Evolutionary conservation across 2,113 vertebrate species (phyloP).

Genomic region (Tragelaphus imberbis): DNA sequence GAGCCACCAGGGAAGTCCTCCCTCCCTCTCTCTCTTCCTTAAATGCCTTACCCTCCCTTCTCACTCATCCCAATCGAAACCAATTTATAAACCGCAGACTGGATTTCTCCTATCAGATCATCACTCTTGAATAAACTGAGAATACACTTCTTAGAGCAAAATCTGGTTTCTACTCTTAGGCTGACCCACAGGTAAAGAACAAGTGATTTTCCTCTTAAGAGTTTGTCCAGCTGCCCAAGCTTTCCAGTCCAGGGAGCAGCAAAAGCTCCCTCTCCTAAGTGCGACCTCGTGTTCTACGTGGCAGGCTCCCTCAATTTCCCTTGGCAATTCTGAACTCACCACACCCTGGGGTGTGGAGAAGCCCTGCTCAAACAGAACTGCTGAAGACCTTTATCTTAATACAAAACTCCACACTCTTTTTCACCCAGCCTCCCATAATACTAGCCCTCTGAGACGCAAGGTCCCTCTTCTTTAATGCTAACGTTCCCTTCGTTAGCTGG

Average conservation of each 20-base stretch:
- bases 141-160: not conserved
- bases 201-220: not conserved
- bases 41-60: not conserved
- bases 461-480: not conserved
- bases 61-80: not conserved
- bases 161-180: not conserved
- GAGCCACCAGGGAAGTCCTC: too few relatives aligned
- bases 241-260: not conserved
- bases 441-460: not conserved
- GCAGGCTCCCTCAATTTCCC: slow-evolving; percentile 14
- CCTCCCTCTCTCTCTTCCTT: not conserved
- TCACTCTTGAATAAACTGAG: not conserved
- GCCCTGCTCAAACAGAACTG: not conserved
- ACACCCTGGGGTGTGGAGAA: not conserved
- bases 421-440: not conserved
- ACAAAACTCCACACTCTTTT: not conserved
- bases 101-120: not conserved
- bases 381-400: not conserved
- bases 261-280: not conserved
- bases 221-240: not conserved
- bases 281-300: not conserved
- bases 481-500: not conserved
- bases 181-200: not conserved
- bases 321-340: not conserved
- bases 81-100: not conserved